phyloP scores from a whole-genome alignment of 2,797 vertebrate species.

The Uromys caudimaculatus region DNA sequence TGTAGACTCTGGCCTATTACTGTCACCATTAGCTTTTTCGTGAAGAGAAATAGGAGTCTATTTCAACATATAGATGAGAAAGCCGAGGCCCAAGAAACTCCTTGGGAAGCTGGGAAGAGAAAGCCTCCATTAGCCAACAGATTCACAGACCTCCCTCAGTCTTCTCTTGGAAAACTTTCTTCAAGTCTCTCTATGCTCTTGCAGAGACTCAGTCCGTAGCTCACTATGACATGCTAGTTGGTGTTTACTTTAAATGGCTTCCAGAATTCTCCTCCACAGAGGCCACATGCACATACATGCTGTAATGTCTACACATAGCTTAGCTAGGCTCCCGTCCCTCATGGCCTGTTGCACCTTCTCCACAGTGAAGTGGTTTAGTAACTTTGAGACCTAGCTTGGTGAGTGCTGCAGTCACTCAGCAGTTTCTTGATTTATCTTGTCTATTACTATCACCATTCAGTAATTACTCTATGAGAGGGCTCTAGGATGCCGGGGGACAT shows the following conservation, averaged over 20 bases:
- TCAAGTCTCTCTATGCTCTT: neutral
- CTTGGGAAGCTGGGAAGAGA: neutral
- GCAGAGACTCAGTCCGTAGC: neutral
- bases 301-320: neutral
- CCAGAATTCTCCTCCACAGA: constrained; percentile 32
- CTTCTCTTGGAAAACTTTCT: neutral
- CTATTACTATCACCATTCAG: neutral
- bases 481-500: neutral
- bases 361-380: neutral
- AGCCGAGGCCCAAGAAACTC: neutral
- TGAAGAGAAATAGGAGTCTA: neutral
- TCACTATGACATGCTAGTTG: neutral
- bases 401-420: neutral
- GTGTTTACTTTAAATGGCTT: neutral
- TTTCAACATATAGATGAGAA: neutral
- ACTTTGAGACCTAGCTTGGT: neutral
- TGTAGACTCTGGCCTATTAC: neutral
- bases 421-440: neutral
- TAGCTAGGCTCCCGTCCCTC: neutral
- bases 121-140: neutral
- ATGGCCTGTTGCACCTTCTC: neutral
- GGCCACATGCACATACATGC: neutral
- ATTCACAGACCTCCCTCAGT: neutral
- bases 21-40: neutral
- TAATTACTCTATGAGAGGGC: neutral